Base-by-base conservation (phyloP, 2,113 vertebrate species). In the Acanthisitta chloris region DNA sequence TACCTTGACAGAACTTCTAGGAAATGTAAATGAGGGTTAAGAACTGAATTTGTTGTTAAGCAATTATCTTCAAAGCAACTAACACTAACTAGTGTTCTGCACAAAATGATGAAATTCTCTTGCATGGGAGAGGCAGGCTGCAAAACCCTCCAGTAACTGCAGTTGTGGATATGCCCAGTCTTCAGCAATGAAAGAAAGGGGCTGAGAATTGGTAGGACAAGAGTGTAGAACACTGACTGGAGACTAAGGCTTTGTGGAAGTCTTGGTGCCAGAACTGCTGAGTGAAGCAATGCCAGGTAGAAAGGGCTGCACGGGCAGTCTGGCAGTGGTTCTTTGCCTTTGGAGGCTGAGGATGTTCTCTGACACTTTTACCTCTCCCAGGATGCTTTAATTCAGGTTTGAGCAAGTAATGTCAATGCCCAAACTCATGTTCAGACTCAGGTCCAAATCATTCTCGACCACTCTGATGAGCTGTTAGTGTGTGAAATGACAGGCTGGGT, bases 11-110 rank as follows among this genome's bases (percentile, higher is more conserved):
- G 58, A 85, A 91, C 90, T 96, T 97, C 94, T 90, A 95, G 95
- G 93, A 97, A 96, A 91, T 91, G 84, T 85, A 93, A 93, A 96
- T 90, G 62, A 90, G 21, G 24, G 54, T 82, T 90, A 90, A 94
- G 93, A 94, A 90, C 42, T 90, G 84, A 82, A 82, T 89, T 91
- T 79, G 42, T 89, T 96, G 66, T 94, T 94, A 45, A 91, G 84
- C 66, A 95, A 65, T 89, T 92, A 93, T 94, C 91, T 90, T 96
- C 93, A 97, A 92, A 97, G 93, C 59, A 91, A 29, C 62, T 90
- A 91, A 87, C 48, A 57, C 72, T 84, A 81, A 62, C 46, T 79
- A 76, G 85, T 88, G 82, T 84, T 85, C 54, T 84, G 46, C 70
- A 85, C 54, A 82, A 85, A 92, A 40, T 55, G 16, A 34, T 54